Evolutionary conservation across 2,113 vertebrate species (phyloP), one percentile per base, ranked within the genome.

Genomic region (Mustela lutreola): DNA sequence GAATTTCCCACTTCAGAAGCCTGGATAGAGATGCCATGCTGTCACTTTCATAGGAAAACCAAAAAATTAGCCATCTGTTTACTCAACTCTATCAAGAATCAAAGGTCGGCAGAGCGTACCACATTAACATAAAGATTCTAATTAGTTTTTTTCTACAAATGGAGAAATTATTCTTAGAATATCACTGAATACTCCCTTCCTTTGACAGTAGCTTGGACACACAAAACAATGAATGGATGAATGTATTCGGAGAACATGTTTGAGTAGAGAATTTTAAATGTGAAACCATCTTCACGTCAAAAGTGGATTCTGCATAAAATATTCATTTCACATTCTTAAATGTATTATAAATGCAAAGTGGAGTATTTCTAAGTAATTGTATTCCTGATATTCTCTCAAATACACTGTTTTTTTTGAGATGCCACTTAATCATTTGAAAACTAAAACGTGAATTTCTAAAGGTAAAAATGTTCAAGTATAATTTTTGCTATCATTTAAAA

Each of bases 261-360:
- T 93, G 76, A 93, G 88, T 81, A 86, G 63, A 73, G 81, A 95
- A 89, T 97, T 97, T 96, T 94, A 96, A 97, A 96, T 94, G 92
- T 79, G 95, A 98, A 96, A 78, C 50, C 84, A 70, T 78, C 97
- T 96, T 96, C 42, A 62, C 85, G 84, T 93, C 48, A 88, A 97
- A 97, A 97, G 84, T 92, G 60, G 36, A 86, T 95, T 88, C 76
- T 88, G 53, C 91, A 97, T 97, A 97, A 97, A 97, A 93, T 97
- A 98, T 97, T 97, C 97, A 94, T 76, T 96, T 63, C 67, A 93
- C 93, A 93, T 94, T 86, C 93, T 93, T 75, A 97, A 97, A 79
- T 89, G 53, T 58, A 97, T 98, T 97, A 96, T 89, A 96, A 95
- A 97, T 96, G 94, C 93, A 97, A 96, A 97, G 85, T 53, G 48